Evolutionary conservation across 1,140 invertebrate genomes (phyloP), one percentile per base, ranked within the genome.

Genomic region (Brachionus rotundiformis): DNA sequence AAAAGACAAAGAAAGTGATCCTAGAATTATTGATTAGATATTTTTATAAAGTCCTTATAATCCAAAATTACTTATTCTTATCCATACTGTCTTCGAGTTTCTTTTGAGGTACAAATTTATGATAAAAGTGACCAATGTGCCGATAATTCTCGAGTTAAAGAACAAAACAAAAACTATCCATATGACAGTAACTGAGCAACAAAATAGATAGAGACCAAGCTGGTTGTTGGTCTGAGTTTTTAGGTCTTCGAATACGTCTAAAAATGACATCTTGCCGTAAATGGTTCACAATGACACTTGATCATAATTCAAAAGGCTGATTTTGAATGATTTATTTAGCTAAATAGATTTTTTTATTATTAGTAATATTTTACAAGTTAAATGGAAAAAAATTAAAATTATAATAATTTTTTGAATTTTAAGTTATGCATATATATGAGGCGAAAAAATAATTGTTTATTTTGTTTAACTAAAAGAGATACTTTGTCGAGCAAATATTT

Each of bases 91-190:
- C 94, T 93, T 92, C 85, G 47, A 59, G 36, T 79, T 59, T 39
- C 76, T 29, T 82, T 85, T 84, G 85, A 94, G 91, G 87, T 96
- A 93, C 85, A 91, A 91, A 89, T 97, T 98, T 25, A 95, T 90
- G 63, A 96, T 90, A 88, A 93, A 92, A 27, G 95, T 96, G 76
- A 96, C 89, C 85, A 98, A 91, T 85, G 93, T 93, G 36, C 95
- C 96, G 82, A 95, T 90, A 3, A 98, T 91, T 83, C 95, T 91
- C 27, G 95, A 96, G 88, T 96, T 96, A 89, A 97, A 98, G 88
- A 95, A 97, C 10, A 94, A 93, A 84, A 96, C 93, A 88, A 97
- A 98, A 83, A 95, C 92, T 36, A 95, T 92, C 95, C 95, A 98
- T 29, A 90, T 89, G 84, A 94, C 92, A 13, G 92, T 79, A 19